These are phyloP conservation scores for Dryas iulia DNA, from an alignment of 1,140 invertebrate genomes.

Conservation along the genomic window DNA sequence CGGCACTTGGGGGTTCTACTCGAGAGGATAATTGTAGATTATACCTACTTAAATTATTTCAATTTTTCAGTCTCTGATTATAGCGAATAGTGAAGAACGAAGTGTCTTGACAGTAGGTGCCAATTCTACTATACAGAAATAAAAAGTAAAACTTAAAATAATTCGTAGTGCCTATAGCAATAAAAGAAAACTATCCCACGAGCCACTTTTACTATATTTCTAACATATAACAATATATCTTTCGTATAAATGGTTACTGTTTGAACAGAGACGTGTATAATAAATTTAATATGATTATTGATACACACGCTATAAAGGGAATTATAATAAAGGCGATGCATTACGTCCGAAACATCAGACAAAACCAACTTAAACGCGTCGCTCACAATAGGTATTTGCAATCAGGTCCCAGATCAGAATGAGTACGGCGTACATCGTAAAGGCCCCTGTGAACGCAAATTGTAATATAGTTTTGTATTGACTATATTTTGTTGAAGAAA, in stretches of 20 bases:
- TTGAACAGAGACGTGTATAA: neutral
- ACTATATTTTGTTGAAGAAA: no score
- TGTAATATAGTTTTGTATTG: neutral
- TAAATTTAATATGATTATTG: constrained; percentile 2
- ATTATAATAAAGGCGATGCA: constrained; percentile 28
- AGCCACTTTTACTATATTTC: no score
- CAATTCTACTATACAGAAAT: no score
- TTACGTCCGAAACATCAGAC: constrained; percentile 35
- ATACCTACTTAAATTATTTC: no score
- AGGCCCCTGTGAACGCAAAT: neutral
- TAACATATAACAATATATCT: neutral
- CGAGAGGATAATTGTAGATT: no score
- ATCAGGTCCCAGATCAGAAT: constrained; percentile 48
- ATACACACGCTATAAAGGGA: constrained; percentile 13
- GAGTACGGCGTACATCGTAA: constrained; percentile 25
- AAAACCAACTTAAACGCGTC: constrained; percentile 33
- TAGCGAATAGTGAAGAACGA: no score
- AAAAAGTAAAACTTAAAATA: no score
- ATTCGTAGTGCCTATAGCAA: no score
- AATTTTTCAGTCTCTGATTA: no score
- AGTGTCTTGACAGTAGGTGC: no score
- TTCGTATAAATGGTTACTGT: neutral
- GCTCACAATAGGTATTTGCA: constrained; percentile 37
- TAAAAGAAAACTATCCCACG: no score
- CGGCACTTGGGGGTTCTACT: no score